Conservation (phyloP, 2,113 vertebrate genomes). For the Urocolius indicus region DNA sequence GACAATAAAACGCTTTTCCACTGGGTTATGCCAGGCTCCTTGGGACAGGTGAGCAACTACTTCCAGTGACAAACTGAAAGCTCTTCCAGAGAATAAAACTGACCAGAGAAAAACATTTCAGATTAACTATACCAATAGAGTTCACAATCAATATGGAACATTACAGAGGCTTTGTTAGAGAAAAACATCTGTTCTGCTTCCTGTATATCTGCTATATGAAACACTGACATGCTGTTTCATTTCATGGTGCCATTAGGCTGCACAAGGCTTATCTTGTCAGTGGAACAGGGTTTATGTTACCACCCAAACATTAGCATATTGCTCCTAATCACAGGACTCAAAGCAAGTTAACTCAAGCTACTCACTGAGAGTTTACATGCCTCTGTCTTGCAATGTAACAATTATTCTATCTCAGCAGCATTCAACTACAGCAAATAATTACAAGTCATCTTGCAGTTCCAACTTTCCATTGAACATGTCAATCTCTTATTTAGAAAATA, state of each 20-base stretch:
- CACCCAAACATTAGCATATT: background rate
- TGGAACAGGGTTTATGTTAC: background rate
- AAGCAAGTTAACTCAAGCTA: background rate
- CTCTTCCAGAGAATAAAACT: conserved; percentile 57
- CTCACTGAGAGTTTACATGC: background rate
- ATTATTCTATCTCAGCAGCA: background rate
- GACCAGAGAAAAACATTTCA: conserved; percentile 59
- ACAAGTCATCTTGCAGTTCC: background rate
- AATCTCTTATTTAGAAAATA: background rate
- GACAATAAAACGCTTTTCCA: conserved; percentile 57
- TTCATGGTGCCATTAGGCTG: background rate
- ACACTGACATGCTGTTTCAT: background rate
- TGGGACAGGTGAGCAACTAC: conserved; percentile 26
- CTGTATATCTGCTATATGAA: background rate
- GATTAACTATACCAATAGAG: conserved; percentile 22
- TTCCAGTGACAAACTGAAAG: conserved; percentile 44
- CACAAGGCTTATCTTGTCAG: background rate
- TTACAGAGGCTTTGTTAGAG: background rate
- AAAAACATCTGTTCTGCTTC: background rate
- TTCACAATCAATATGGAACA: conserved; percentile 7
- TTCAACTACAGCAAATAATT: background rate
- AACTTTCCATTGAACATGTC: background rate
- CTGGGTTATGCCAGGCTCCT: conserved; percentile 48
- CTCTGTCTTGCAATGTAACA: background rate
- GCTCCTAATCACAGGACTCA: background rate